These are phyloP conservation scores for Bombylius discolor DNA, from an alignment of 2,888 invertebrate genomes.

Conservation along the genomic window DNA sequence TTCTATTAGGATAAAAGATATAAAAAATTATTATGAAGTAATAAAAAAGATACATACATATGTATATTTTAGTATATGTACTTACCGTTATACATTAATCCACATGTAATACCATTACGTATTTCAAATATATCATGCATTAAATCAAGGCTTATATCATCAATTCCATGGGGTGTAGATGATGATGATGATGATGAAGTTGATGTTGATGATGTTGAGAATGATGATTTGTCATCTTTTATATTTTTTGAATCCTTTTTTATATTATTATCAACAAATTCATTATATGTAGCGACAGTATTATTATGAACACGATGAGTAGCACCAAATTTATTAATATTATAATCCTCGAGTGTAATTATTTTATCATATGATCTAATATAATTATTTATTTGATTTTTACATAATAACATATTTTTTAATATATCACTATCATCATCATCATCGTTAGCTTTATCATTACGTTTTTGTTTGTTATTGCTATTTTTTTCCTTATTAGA, in stretches of 20 bases:
- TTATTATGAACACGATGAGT: too few relatives aligned
- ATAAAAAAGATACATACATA: too few relatives aligned
- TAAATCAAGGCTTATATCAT: conserved; percentile 20
- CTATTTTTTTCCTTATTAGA: not conserved
- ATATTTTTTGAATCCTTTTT: not conserved
- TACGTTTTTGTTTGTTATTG: not conserved
- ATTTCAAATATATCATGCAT: conserved; percentile 25
- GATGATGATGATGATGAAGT: not conserved
- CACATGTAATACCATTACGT: conserved; percentile 22
- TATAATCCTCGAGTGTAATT: not conserved
- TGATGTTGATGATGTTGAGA: not conserved
- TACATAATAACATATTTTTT: not conserved
- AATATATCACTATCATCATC: not conserved
- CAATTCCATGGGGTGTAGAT: not conserved
- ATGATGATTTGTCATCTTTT: too few relatives aligned
- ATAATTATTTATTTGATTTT: conserved; percentile 2
- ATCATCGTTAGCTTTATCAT: too few relatives aligned
- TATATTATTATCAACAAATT: not conserved
- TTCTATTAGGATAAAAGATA: too few relatives aligned
- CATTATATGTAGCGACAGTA: too few relatives aligned
- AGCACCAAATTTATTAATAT: not conserved
- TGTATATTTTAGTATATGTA: not conserved
- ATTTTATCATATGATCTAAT: conserved; percentile 1
- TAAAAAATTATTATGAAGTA: too few relatives aligned
- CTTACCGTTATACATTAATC: conserved; percentile 27